Base-by-base conservation (phyloP, 2,888 invertebrate species). In the Spisula solida region DNA sequence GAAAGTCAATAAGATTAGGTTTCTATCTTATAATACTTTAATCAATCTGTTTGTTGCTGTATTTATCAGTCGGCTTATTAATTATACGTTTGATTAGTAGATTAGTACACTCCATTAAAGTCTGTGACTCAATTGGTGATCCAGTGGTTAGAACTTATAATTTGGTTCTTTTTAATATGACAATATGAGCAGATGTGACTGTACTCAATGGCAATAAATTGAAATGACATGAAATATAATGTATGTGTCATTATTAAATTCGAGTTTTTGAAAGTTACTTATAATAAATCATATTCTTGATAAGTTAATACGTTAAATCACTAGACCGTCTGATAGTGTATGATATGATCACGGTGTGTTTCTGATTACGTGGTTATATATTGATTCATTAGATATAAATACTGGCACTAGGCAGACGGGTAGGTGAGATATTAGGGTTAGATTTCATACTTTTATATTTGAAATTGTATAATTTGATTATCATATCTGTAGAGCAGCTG, bases 241-340 rank as follows among this genome's bases (percentile, higher is more conserved):
- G n/a, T n/a, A n/a, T 60, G 20, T 60, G 20, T 25, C 60, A n/a
- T 25, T 60, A 25, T 60, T 60, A 6, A 60, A 60, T 60, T 25
- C 6, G n/a, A 60, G n/a, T n/a, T 60, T 60, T 60, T 41, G 41
- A 60, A 60, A 60, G 60, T 60, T 60, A 60, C 60, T 60, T 60
- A 60, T 60, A 60, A 60, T 60, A 60, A 60, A 60, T 14, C 60
- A 60, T 20, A n/a, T n/a, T 60, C 60, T n/a, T 60, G 60, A 60
- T 60, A 60, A 60, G 18, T 18, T 60, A 60, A 60, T 60, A 60
- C 60, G n/a, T 25, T 60, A 25, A 60, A 60, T 60, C 60, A 60
- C 20, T 60, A 60, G 20, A n/a, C 20, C n/a, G 2, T 18, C 60
- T n/a, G 60, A 60, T 60, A n/a, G 60, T 60, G 18, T 25, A 60